Conservation (phyloP, 1,140 invertebrate species). For the Meloidogyne exigua region DNA sequence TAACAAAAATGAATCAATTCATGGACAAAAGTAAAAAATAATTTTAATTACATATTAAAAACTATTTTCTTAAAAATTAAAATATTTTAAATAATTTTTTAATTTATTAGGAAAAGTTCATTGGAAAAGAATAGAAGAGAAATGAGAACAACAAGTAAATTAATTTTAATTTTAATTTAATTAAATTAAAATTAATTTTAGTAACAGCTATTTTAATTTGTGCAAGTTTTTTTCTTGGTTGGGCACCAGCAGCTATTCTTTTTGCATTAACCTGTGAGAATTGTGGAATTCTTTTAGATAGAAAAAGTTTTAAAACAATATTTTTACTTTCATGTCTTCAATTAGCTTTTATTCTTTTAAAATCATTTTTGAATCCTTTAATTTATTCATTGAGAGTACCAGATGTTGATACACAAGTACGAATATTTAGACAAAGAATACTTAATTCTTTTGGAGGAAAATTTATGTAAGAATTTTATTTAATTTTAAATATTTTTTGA, state of each 20-base stretch:
- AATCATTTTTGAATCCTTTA: constrained; percentile 50
- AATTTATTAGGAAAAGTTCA: background rate
- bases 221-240: constrained; percentile 48
- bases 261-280: constrained; percentile 46
- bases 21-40: background rate
- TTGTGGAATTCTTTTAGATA: constrained; percentile 34
- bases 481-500: background rate
- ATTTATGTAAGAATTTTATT: background rate
- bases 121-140: constrained; percentile 25
- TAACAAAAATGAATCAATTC: background rate
- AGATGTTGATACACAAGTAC: constrained; percentile 40
- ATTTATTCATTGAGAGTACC: constrained; percentile 46
- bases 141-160: constrained; percentile 30
- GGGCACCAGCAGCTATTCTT: constrained; percentile 45
- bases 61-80: too few species aligned
- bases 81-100: background rate
- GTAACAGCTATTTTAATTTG: constrained; percentile 48
- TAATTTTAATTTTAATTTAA: too few species aligned
- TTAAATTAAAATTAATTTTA: background rate
- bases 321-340: constrained; percentile 47
- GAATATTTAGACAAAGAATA: background rate
- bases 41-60: too few species aligned
- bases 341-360: constrained; percentile 41
- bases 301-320: constrained; percentile 32
- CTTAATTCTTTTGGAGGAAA: constrained; percentile 7